Conservation (phyloP, 2,797 vertebrate species). For the Crenichthys baileyi region DNA sequence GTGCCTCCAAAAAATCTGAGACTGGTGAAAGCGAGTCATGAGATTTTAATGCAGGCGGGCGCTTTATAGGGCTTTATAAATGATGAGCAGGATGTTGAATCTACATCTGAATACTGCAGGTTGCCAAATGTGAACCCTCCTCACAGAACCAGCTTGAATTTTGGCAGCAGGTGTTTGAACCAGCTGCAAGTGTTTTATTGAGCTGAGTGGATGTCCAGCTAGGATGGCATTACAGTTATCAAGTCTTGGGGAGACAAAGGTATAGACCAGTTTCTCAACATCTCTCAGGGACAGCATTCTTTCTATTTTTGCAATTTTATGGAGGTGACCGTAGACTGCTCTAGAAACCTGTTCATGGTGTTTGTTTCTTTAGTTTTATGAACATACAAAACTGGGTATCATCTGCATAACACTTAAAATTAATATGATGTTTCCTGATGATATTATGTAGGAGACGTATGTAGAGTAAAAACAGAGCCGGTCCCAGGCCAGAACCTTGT, state of each 20-base stretch:
- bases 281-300: background rate
- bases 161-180: background rate
- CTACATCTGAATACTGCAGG: no score
- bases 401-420: background rate
- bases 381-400: background rate
- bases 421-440: background rate
- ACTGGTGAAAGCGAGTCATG: no score
- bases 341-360: background rate
- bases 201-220: background rate
- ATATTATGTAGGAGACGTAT: background rate
- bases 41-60: background rate
- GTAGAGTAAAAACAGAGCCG: background rate
- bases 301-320: background rate
- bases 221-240: background rate
- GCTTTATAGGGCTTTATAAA: background rate
- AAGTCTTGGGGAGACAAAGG: background rate
- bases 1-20: no score
- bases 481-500: background rate
- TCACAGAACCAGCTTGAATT: background rate
- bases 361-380: background rate
- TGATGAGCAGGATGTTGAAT: no score
- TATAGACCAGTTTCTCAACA: background rate
- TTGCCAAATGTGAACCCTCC: background rate
- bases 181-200: background rate
- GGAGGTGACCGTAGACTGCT: background rate